Evolutionary conservation across 2,888 invertebrate species (phyloP).

Genomic region (Orchesella flavescens): DNA sequence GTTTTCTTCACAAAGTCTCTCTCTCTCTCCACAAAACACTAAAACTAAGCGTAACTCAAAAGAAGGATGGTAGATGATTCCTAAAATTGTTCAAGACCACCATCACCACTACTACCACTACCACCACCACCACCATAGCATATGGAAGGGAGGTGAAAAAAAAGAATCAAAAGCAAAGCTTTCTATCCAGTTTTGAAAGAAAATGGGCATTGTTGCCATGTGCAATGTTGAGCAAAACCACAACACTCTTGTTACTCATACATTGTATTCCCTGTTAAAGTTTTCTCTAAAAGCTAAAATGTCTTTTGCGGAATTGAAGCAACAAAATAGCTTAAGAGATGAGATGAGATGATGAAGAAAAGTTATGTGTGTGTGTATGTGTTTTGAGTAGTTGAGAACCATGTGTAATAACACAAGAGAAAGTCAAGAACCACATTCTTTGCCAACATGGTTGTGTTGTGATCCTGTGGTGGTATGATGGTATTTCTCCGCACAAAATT

Average conservation of each 20-base stretch:
- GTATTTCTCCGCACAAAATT: neutral
- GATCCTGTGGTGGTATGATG: slow-evolving; percentile 12
- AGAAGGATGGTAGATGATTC: neutral
- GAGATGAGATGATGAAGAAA: too few species aligned
- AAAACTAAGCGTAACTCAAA: neutral
- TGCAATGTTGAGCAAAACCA: neutral
- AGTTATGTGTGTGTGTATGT: too few species aligned
- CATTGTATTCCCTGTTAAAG: neutral
- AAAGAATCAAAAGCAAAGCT: too few species aligned
- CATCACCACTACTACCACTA: neutral
- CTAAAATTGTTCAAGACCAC: slow-evolving; percentile 12
- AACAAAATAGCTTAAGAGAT: too few species aligned
- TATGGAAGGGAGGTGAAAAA: too few species aligned
- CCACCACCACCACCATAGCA: neutral
- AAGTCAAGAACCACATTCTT: neutral
- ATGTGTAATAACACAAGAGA: too few species aligned
- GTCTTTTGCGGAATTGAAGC: too few species aligned
- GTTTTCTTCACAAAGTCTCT: slow-evolving; percentile 6
- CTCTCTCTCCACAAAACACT: neutral
- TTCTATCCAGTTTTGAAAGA: too few species aligned
- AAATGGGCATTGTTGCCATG: slow-evolving; percentile 11
- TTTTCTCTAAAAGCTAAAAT: too few species aligned
- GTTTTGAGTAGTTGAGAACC: too few species aligned
- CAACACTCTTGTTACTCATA: slow-evolving; percentile 2
- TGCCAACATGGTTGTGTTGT: neutral